Evolutionary conservation across 2,888 invertebrate genomes (phyloP), one percentile per base, ranked within the genome.

Genomic region (Watsonalla cultraria): DNA sequence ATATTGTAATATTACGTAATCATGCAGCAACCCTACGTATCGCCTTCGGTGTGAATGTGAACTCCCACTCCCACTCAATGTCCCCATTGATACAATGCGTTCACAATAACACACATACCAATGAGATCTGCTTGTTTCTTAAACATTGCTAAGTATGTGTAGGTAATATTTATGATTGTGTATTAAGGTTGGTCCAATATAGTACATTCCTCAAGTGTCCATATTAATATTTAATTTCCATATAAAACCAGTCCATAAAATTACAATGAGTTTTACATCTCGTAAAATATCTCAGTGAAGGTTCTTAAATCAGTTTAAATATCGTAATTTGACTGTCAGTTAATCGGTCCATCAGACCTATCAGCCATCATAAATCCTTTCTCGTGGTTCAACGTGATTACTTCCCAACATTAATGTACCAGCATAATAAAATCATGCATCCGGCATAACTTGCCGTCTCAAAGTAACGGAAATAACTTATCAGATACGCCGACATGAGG

Each of bases 381-480:
- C 48, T 35, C 13, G 13, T 37, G 14, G 9, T 49, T 37, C 35
- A 37, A 49, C 14, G 37, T 39, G 49, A 48, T 48, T 48, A 37
- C 48, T 8, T 39, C 13, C 50, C 53, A 35, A 58, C 62, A 52
- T 52, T 51, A 33, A 54, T 51, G 55, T 54, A 53, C 52, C 51
- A 59, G 54, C 56, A 61, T 58, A 61, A 52, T 52, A 51, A 72
- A 66, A 61, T 64, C 63, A 56, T 67, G 66, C 72, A 72, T 73
- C 74, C 73, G 74, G 67, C 62, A 59, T 62, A 57, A 59, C 60
- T 62, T 63, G 65, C 62, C 74, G 72, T 73, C 74, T 77, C 70
- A 62, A 68, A 77, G 74, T 74, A 82, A 78, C 87, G 87, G 88
- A 88, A 88, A 86, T 84, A 80, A 80, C 82, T 80, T 84, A 86